Conservation (phyloP, 2,113 vertebrate genomes). For the Thomomys bottae region DNA sequence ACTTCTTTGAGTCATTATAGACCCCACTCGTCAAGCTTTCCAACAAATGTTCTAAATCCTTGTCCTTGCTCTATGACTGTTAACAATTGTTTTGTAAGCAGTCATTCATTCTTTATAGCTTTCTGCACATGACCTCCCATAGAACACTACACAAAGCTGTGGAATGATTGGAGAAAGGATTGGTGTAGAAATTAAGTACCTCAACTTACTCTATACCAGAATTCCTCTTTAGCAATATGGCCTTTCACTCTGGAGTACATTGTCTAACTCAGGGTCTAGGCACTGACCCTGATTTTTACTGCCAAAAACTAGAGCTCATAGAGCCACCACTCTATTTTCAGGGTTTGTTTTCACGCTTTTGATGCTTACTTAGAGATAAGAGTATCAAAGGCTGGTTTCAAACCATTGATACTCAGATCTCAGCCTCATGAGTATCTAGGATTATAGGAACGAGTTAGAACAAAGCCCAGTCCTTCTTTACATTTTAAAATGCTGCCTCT, state of each 20-base stretch:
- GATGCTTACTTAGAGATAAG: too few species aligned
- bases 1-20: not conserved
- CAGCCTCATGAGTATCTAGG: too few species aligned
- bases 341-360: too few species aligned
- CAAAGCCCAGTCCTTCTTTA: too few species aligned
- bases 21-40: not conserved
- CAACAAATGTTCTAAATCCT: not conserved
- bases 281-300: too few species aligned
- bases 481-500: not conserved
- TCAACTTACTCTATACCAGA: not conserved
- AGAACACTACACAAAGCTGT: not conserved
- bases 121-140: not conserved
- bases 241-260: not conserved
- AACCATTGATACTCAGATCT: too few species aligned
- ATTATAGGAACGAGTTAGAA: too few species aligned
- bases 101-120: not conserved
- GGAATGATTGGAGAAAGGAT: not conserved
- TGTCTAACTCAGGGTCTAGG: not conserved
- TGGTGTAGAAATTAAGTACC: not conserved
- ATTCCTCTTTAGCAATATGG: not conserved
- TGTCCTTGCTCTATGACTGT: not conserved
- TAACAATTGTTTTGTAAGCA: not conserved
- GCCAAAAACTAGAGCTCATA: too few species aligned
- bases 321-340: too few species aligned
- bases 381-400: too few species aligned